Base-by-base conservation (phyloP, 1,140 invertebrate genomes). In the Cotesia typhae region DNA sequence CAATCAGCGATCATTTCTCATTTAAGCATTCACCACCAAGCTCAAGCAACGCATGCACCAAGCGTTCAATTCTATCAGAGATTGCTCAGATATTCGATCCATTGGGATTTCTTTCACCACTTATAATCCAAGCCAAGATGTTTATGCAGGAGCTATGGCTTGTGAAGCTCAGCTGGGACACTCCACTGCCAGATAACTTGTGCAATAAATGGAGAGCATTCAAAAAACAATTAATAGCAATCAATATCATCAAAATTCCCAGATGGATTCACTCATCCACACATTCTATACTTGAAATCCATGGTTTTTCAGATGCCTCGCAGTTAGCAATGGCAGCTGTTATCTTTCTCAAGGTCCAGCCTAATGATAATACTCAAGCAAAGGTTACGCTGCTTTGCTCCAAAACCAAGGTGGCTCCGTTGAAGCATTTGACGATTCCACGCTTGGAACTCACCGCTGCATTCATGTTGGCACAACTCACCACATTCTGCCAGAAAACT, bases 401-500 rank as follows among this genome's bases (percentile, higher is more conserved):
- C 55, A 82, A 82, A 65, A 80, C 82, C 6, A 73, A 74, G 59
- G 80, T 82, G 1, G 74, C 82, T 10, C 80, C 82, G 1, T 61
- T 80, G 0, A 83, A 82, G 52, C 76, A 76, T 67, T 36, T 80
- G 3, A 81, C 78, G 4, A 75, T 84, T 20, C 80, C 80, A 10
- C 55, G 75, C 70, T 72, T 84, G 28, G 81, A 84, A 68, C 73
- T 83, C 3, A 82, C 80, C 72, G 80, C 77, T 28, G 81, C 81
- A 5, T 59, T 77, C 20, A 20, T 20, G 1, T 60, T 81, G 20
- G 41, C 76, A 3, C 60, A 79, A 70, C 37, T 80, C 6, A 55
- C 78, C 9, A 5, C n/a, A 5, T 73, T 71, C 47, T 69, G 14
- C 47, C 6, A 51, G 12, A n/a, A 7, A 7, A 51, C 47, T n/a